Evolutionary conservation across 2,888 invertebrate genomes (phyloP), one percentile per base, ranked within the genome.

Genomic region (Electrophaes corylata): DNA sequence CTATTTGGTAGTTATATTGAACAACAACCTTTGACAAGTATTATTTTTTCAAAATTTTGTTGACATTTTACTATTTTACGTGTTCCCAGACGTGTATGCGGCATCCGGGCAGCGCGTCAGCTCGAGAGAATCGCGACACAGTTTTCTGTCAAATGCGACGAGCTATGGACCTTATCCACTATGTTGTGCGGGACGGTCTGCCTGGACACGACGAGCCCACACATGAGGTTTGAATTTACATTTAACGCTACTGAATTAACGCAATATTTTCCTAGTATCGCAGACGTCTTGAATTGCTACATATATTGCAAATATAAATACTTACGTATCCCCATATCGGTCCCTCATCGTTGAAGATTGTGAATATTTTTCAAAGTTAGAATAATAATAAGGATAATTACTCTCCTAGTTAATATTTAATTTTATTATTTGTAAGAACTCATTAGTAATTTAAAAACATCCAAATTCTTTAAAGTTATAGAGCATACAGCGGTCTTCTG

Each of bases 101-200:
- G 74, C 99, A 99, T 90, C 98, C 98, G 16, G 98, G 98, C 72
- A 97, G 98, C 84, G 95, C 96, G 46, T 95, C 97, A 52, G 98
- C 99, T 0, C 94, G 97, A 65, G 98, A 98, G 86, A 99, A 98
- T 86, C 94, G 99, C 6, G 99, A 99, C 85, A 98, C 98, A 0
- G 98, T 99, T 43, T 99, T 99, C 92, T 98, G 98, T 82, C 98
- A 98, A 89, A 99, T 99, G 96, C 93, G 98, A 62, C 94, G 98
- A 65, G 98, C 99, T 19, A 97, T 99, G 95, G 98, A 99, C 91
- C 94, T 99, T 66, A 98, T 99, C 71, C 98, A 99, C 89, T 98
- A 97, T 86, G 98, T 99, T 60, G 98, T 99, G 44, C 97, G 98
- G 76, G 99, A 99, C 86, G 98, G 98, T n/a, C 96, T 98, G 39